Base-by-base conservation (phyloP, 2,113 vertebrate genomes). In the Stigmatopora nigra region DNA sequence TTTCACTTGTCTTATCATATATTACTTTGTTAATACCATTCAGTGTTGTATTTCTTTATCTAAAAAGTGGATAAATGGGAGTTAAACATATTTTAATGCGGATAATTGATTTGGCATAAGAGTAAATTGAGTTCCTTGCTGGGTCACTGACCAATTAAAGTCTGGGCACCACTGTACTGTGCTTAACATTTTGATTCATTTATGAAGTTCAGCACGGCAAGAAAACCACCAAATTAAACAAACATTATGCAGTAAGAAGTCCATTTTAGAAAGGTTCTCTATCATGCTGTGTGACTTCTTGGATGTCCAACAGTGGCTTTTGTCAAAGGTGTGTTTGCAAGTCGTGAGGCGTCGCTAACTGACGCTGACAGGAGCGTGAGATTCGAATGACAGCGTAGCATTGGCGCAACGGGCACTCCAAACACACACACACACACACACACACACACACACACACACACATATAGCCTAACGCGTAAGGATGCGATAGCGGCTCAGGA, bases 281-380 rank as follows among this genome's bases (percentile, higher is more conserved):
- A n/a, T 51, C 48, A 7, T 10, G 11, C n/a, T 12, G 19, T 53
- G 19, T 22, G 51, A 20, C 22, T 7, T 8, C 31, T 56, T 31
- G 22, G 5, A 2, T 13, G 19, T 53, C 51, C 19, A 19, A 53
- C 51, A 12, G 4, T 22, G 51, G 19, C 20, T 53, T 22, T 14
- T 4, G 51, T 53, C 57, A n/a, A 44, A 17, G 36, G 11, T 41
- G 58, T 14, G 19, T 16, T 20, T 15, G n/a, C 17, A 15, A 61
- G 59, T 61, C 13, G n/a, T 22, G 48, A 65, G 63, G 49, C 71
- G 53, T 76, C 70, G 38, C 59, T 64, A 60, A 71, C 69, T 63
- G 67, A 76, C 72, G 75, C 61, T 9, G 68, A 71, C 82, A 73
- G 61, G 68, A 67, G 67, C 56, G 71, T 76, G 64, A 60, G 58